Conservation (phyloP, 2,888 invertebrate genomes). For the Stratiomys singularior region DNA sequence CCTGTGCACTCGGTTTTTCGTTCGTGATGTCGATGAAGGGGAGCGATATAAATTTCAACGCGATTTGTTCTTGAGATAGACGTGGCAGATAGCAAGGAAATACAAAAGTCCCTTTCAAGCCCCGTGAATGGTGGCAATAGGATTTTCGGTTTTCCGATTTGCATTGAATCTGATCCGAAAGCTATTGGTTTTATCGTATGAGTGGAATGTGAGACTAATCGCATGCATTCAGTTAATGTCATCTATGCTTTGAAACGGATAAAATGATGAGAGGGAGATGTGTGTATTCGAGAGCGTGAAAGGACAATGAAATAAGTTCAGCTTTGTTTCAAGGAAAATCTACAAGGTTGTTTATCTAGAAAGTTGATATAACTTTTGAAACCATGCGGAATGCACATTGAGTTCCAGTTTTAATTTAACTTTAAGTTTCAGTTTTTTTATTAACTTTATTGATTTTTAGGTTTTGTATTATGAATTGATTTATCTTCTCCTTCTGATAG, state of each 20-base stretch:
- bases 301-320: too few relatives aligned
- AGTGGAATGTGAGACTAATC: constrained; percentile 37
- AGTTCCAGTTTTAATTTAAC: too few relatives aligned
- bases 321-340: neutral
- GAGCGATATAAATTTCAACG: constrained; percentile 47
- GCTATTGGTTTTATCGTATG: constrained; percentile 4
- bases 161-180: constrained; percentile 27
- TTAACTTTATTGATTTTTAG: too few relatives aligned
- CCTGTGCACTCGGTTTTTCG: neutral
- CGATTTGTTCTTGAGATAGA: constrained; percentile 49
- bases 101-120: constrained; percentile 44
- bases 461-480: too few relatives aligned
- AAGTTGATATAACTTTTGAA: too few relatives aligned
- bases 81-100: constrained; percentile 49
- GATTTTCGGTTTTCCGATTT: constrained; percentile 32
- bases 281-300: too few relatives aligned
- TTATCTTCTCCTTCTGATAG: too few relatives aligned
- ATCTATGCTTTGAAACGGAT: neutral
- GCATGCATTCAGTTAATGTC: constrained; percentile 35
- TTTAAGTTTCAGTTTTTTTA: too few relatives aligned
- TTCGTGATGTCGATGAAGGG: constrained; percentile 1
- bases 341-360: too few relatives aligned
- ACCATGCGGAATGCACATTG: too few relatives aligned
- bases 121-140: neutral
- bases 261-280: neutral